Evolutionary conservation across 2,113 vertebrate genomes (phyloP).

Genomic region (Crypturellus undulatus): DNA sequence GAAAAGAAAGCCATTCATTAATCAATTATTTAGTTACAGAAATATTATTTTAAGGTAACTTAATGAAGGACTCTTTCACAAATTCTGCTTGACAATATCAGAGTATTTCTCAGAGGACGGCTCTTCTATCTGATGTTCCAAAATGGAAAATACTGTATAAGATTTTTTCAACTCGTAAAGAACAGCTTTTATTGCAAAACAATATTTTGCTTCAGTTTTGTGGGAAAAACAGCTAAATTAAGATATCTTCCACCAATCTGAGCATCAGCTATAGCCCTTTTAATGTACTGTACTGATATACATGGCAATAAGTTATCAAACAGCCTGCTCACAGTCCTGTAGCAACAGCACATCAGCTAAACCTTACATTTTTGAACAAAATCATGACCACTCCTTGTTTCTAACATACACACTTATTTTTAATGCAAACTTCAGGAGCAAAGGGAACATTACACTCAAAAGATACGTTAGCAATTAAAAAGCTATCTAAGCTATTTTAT

Average conservation of each 20-base stretch:
- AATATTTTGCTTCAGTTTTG: background rate
- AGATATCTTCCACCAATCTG: background rate
- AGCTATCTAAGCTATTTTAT: background rate
- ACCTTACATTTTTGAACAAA: background rate
- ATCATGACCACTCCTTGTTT: background rate
- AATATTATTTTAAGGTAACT: background rate
- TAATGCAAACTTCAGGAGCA: background rate
- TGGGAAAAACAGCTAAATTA: background rate
- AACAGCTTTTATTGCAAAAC: background rate
- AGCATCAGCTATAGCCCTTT: background rate
- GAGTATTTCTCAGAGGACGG: background rate
- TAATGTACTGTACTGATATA: background rate
- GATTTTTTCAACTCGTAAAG: background rate
- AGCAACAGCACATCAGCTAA: background rate
- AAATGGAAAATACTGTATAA: background rate
- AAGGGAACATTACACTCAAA: background rate
- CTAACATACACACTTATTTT: background rate
- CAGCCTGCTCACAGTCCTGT: background rate
- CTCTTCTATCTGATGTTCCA: background rate
- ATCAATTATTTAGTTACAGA: background rate
- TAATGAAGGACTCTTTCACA: background rate
- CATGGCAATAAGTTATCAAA: background rate
- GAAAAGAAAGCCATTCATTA: slow-evolving; percentile 31
- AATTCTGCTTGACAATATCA: background rate
- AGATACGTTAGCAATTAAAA: background rate